phyloP scores from a whole-genome alignment of 2,888 invertebrate species.

The Nomada ruficornis region DNA sequence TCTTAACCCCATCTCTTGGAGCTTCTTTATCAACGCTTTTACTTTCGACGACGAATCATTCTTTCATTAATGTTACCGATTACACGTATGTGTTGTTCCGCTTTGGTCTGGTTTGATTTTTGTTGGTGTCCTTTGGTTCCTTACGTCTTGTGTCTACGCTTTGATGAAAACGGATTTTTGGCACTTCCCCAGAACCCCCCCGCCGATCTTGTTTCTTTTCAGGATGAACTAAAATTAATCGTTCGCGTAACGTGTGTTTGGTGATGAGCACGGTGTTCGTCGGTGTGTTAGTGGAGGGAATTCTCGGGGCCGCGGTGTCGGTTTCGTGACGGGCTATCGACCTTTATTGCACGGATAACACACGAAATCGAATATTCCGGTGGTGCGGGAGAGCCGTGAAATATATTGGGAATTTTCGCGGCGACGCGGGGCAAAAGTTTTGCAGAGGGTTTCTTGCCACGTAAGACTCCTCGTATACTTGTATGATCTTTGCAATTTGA shows the following conservation, averaged over 20 bases:
- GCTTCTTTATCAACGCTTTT: slow-evolving; percentile 38
- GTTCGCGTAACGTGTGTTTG: slow-evolving; percentile 78
- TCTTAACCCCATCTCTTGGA: slow-evolving; percentile 1
- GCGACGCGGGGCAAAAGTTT: neutral
- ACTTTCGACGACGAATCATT: slow-evolving; percentile 27
- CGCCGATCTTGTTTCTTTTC: slow-evolving; percentile 76
- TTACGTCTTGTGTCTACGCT: slow-evolving; percentile 66
- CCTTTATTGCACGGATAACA: neutral
- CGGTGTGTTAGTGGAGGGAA: neutral
- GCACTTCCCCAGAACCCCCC: slow-evolving; percentile 65
- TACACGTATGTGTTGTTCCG: slow-evolving; percentile 4
- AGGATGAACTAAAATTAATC: slow-evolving; percentile 74
- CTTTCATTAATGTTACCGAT: slow-evolving; percentile 10
- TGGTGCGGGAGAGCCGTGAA: neutral
- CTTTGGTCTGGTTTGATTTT: slow-evolving; percentile 40
- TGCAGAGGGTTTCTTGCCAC: slow-evolving; percentile 7
- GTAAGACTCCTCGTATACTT: neutral
- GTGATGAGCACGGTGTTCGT: slow-evolving; percentile 73
- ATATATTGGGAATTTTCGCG: neutral
- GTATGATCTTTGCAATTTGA: neutral
- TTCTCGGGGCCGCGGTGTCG: neutral
- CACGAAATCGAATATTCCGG: neutral
- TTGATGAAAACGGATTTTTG: slow-evolving; percentile 80
- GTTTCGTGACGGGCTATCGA: neutral
- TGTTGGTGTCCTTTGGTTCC: slow-evolving; percentile 61